Percentiles rank a stretch among this genome's conserved stretches.
Conservation (phyloP, 2,797 vertebrate species). For the Hemibagrus guttatus region DNA sequence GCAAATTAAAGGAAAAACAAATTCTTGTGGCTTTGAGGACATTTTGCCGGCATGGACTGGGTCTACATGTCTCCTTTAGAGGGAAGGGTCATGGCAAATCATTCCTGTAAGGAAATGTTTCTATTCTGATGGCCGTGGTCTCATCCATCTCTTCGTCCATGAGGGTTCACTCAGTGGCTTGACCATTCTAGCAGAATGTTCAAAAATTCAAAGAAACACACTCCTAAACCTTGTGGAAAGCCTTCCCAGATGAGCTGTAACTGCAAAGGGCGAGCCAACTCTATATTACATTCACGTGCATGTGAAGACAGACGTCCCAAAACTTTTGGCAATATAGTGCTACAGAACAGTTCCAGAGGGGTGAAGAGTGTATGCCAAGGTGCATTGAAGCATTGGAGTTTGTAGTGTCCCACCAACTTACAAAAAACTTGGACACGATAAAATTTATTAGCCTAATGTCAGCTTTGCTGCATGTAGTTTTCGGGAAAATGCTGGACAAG, state of each 20-base stretch:
- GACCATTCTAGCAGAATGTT: not conserved
- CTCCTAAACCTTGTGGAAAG: not conserved
- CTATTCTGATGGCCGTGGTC: no score
- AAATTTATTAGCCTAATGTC: conserved; percentile 34
- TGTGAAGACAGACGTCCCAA: no score
- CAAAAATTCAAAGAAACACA: not conserved
- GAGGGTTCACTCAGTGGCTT: not conserved
- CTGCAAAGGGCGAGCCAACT: no score
- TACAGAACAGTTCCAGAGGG: not conserved
- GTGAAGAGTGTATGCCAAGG: not conserved
- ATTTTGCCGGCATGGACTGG: not conserved
- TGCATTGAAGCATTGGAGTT: not conserved
- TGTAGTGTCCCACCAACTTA: no score
- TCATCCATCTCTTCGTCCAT: not conserved
- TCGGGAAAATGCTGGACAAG: conserved; percentile 14
- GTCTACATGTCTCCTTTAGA: not conserved
- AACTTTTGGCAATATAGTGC: not conserved
- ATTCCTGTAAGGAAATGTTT: not conserved
- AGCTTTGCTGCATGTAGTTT: conserved; percentile 42
- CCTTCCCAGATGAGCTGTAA: no score
- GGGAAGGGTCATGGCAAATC: not conserved
- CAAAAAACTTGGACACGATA: conserved; percentile 15
- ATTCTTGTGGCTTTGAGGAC: not conserved
- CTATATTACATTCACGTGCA: no score
- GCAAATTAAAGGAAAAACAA: not conserved